Base-by-base conservation (phyloP, 2,888 invertebrate genomes). In the Chalcosyrphus nemorum region DNA sequence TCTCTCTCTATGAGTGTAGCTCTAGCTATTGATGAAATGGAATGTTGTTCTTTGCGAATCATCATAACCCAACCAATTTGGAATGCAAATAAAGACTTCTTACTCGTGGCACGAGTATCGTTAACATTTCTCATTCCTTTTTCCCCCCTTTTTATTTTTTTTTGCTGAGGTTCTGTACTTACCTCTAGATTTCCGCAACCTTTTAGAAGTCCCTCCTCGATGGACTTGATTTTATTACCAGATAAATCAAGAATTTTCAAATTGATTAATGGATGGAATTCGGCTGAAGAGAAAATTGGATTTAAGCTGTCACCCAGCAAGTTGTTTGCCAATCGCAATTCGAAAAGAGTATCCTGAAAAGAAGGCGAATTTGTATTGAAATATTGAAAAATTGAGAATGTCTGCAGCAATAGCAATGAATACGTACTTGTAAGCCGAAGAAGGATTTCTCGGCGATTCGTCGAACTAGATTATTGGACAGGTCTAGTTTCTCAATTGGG, bases 251-350 rank as follows among this genome's bases (percentile, higher is more conserved):
- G 91, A 38, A 95, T 91, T 88, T 94, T 94, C 68, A 97, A 92
- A 78, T 95, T 94, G 2, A 93, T 93, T 81, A 97, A 91, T 13
- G 95, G 95, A 87, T 96, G 96, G 81, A 97, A 94, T 90, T 97
- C 97, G 29, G 95, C 95, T 45, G 96, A 96, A 17, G 97, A 96
- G 91, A 97, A 97, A 86, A 97, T 97, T 0, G 97, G 97, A 91
- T 97, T 97, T 27, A 97, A 92, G 88, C 96, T 96, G 89, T 97
- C 97, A 0, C 97, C 97, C 27, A 98, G 93, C n/a, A 96, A 92
- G 89, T 98, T 98, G 88, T 96, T 94, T 27, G 95, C 93, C 65
- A 98, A 91, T 13, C 94, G 93, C 41, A 97, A 90, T 87, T 95
- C 95, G 17, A 94, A 94, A 41, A 97, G 92, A 7, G 94, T 94